Base-by-base conservation (phyloP, 2,888 invertebrate species). In the Synergus japonicus region DNA sequence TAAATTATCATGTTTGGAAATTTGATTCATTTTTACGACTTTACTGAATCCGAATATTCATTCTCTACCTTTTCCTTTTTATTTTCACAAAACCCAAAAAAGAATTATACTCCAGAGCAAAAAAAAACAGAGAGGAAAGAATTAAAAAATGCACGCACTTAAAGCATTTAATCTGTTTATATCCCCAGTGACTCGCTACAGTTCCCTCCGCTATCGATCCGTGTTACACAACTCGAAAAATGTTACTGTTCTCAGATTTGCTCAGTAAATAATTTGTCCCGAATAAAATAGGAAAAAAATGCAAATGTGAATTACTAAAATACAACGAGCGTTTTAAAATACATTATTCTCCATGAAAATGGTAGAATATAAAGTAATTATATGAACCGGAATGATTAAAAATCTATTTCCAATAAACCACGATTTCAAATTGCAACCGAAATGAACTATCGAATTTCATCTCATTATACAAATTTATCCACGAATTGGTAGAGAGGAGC, bases 141-240 rank as follows among this genome's bases (percentile, higher is more conserved):
- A 58, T 81, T 83, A 84, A 82, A 82, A 86, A 84, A 85, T 83
- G 84, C 83, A 83, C 81, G 83, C 83, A 85, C 83, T 87, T 84
- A 84, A 86, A 82, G 83, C 86, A 86, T 88, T 87, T 88, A 88
- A 88, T 87, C 85, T 82, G 84, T 86, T 87, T 87, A 87, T 87
- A 83, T 86, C 85, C 86, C 83, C 82, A 79, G 83, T 84, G 85
- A 84, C 84, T 85, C 82, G 82, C 76, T 82, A n/a, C n/a, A n/a
- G 82, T 84, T 84, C 83, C 82, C 83, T 81, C 83, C 81, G 76
- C 81, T 80, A 83, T 84, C 84, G 78, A 83, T 86, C 83, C 85
- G 80, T 84, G 85, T 85, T 87, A 88, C 87, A 86, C 85, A 86
- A 88, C 78, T 81, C 79, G 82, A 82, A 83, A 49, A 73, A 73